phyloP scores from a whole-genome alignment of 2,113 vertebrate species.

The Stictonetta naevosa region DNA sequence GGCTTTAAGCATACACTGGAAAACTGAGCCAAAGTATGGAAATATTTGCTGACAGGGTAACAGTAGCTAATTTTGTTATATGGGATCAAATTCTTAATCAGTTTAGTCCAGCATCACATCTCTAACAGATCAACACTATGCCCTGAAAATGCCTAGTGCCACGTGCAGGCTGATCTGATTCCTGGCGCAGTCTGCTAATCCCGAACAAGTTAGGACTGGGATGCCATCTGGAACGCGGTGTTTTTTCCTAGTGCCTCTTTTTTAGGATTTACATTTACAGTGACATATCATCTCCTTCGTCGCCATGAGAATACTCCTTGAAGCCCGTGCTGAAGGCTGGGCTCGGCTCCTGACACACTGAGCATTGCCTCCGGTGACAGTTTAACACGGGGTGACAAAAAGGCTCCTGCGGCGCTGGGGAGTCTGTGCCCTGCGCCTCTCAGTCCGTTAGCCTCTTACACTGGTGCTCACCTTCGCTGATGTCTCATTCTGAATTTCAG shows the following conservation, averaged over 20 bases:
- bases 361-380: background rate
- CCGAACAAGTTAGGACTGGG: background rate
- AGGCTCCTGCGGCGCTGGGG: background rate
- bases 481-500: no score
- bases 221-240: no score
- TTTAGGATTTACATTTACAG: background rate
- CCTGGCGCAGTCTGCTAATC: background rate
- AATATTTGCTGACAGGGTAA: background rate
- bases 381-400: background rate
- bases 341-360: background rate
- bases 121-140: background rate
- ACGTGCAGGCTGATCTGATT: no score
- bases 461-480: no score
- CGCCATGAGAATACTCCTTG: background rate
- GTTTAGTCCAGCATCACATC: background rate
- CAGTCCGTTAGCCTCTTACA: background rate
- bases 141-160: background rate
- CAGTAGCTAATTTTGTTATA: background rate
- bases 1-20: background rate
- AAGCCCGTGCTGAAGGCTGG: accelerated
- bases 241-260: background rate
- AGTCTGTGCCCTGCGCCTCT: no score
- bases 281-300: no score
- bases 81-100: background rate
- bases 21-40: background rate